Percentiles rank a stretch among this genome's conserved stretches.
phyloP scores from a whole-genome alignment of 30 jellyfish, hydroid and myxozoan genomes.

The Calvadosia cruxmelitensis region DNA sequence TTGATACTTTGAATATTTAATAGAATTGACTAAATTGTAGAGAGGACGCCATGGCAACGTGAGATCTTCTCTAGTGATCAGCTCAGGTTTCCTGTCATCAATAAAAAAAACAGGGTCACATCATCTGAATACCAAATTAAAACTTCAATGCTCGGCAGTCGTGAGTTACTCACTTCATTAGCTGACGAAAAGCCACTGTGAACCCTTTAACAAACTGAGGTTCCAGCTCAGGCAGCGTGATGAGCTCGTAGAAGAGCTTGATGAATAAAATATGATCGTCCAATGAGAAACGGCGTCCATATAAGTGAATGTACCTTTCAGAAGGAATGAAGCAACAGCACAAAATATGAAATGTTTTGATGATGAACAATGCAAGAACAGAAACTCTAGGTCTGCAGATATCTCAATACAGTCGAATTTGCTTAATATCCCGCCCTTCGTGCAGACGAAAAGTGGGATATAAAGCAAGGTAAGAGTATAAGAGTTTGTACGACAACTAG shows the following conservation, averaged over 20 bases:
- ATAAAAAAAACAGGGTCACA: neutral
- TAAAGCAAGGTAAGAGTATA: no score
- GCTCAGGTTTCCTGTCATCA: slow-evolving; percentile 47
- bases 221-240: slow-evolving; percentile 65
- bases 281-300: slow-evolving; percentile 71
- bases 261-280: slow-evolving; percentile 76
- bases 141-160: neutral
- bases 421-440: no score
- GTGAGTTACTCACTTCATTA: slow-evolving; percentile 54
- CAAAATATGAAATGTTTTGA: neutral
- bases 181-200: slow-evolving; percentile 37
- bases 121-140: neutral
- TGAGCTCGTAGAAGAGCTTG: slow-evolving; percentile 47
- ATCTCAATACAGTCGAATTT: no score
- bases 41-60: slow-evolving; percentile 81
- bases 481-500: no score
- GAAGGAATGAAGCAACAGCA: neutral
- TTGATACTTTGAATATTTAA: slow-evolving; percentile 38
- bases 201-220: slow-evolving; percentile 91
- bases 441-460: no score
- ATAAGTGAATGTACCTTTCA: slow-evolving; percentile 52
- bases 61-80: slow-evolving; percentile 59
- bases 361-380: no score
- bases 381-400: no score
- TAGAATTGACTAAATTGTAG: slow-evolving; percentile 45